phyloP scores from a whole-genome alignment of 2,113 vertebrate species.

The Ibidorhyncha struthersii region DNA sequence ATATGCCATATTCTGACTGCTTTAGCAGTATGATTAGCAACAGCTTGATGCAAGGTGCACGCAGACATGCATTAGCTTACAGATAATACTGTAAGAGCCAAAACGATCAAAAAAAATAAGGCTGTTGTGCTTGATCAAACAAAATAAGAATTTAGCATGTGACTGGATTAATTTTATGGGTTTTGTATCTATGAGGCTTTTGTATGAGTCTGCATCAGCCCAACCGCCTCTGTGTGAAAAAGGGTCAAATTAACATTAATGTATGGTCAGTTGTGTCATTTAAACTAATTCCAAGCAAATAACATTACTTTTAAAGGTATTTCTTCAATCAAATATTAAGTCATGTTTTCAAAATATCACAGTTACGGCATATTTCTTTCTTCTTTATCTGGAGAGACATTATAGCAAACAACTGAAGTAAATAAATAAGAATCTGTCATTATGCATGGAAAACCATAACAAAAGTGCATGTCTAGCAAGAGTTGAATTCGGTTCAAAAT shows the following conservation, averaged over 20 bases:
- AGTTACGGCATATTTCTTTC: background rate
- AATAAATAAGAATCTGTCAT: background rate
- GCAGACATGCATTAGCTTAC: background rate
- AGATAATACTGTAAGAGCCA: background rate
- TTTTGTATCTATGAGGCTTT: background rate
- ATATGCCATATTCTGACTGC: background rate
- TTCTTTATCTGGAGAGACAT: background rate
- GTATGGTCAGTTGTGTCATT: background rate
- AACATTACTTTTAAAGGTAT: background rate
- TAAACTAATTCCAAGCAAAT: background rate
- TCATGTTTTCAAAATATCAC: background rate
- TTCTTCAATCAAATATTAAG: background rate
- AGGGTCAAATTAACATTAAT: background rate
- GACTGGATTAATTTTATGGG: background rate
- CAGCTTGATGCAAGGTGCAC: background rate
- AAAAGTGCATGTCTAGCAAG: background rate
- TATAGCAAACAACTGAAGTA: background rate
- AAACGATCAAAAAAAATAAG: background rate
- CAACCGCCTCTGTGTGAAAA: background rate
- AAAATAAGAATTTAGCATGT: background rate
- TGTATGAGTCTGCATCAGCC: background rate
- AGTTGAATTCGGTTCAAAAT: background rate
- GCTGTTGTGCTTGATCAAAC: background rate
- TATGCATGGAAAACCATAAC: background rate
- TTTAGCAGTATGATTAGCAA: background rate